Conservation (phyloP, 2,113 vertebrate species). For the Bostrychus sinensis region DNA sequence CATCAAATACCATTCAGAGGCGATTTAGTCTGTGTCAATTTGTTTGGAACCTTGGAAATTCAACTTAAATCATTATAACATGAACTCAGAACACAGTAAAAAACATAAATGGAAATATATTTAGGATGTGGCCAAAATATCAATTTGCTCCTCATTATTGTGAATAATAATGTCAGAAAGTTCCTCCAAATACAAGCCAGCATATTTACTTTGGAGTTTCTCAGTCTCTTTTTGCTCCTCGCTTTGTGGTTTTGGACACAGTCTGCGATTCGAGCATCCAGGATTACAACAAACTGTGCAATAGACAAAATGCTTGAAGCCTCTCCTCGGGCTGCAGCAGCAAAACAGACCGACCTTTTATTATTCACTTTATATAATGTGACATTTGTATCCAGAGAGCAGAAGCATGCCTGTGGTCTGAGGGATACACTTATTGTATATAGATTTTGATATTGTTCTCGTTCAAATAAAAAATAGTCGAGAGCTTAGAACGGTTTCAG, state of each 20-base stretch:
- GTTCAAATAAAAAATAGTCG: slow-evolving; percentile 12
- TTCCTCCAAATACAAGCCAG: neutral
- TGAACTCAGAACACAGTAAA: no score
- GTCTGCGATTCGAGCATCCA: neutral
- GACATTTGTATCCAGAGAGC: slow-evolving; percentile 36
- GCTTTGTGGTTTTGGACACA: neutral
- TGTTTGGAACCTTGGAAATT: no score
- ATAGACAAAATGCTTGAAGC: neutral
- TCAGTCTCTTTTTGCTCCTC: neutral
- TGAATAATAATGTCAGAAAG: no score
- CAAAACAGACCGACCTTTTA: slow-evolving; percentile 6
- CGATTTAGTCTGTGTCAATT: no score
- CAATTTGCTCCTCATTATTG: no score
- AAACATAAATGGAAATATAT: no score
- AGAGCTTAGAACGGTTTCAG: slow-evolving; percentile 1
- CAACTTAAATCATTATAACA: no score
- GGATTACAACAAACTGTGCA: neutral
- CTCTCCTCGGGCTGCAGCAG: neutral
- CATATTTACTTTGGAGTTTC: neutral
- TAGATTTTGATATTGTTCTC: slow-evolving; percentile 6
- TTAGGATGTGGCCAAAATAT: no score
- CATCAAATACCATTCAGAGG: no score
- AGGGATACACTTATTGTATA: neutral
- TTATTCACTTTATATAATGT: slow-evolving; percentile 27
- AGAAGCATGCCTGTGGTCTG: slow-evolving; percentile 10